Base-by-base conservation (phyloP, 2,888 invertebrate species). In the Serrognathus titanus region DNA sequence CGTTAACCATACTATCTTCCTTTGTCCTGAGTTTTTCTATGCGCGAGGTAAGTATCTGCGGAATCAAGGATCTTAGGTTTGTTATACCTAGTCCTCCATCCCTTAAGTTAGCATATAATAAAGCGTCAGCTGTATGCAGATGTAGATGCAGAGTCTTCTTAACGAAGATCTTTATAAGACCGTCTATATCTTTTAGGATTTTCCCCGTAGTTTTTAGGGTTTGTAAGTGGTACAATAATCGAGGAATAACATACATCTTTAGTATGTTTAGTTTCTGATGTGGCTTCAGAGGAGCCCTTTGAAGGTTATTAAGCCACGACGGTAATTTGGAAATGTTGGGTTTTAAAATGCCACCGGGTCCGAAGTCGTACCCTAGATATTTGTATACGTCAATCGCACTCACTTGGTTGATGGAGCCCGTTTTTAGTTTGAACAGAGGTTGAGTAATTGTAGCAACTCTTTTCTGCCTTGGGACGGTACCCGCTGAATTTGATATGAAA, bases 191-290 rank as follows among this genome's bases (percentile, higher is more conserved):
- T 2, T 65, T 59, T 0, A 78, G 60, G 0, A 43, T 20, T 0
- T 48, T 57, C 1, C 53, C 10, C 71, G 43, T 43, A 9, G 16
- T n/a, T 8, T 43, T 43, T 9, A 16, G 12, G 4, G 43, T 43
- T 11, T 43, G 43, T 9, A 43, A 11, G 10, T 16, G 13, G 12
- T 43, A 43, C 2, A 43, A 4, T 1, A 43, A 63, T 3, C 68
- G 60, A 1, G 76, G 77, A 0, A 78, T 53, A 1, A 79, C 57
- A 55, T 71, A 65, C 2, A 56, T 55, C 31, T 70, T 64, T 3
- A 78, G 39, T 0, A 75, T 47, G n/a, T 62, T 57, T n/a, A n/a
- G n/a, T n/a, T n/a, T n/a, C n/a, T n/a, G n/a, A n/a, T n/a, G n/a
- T n/a, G n/a, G n/a, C n/a, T n/a, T n/a, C n/a, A n/a, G n/a, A n/a